Evolutionary conservation across 2,113 vertebrate species (phyloP), one percentile per base, ranked within the genome.

Genomic region (Caranx ignobilis): DNA sequence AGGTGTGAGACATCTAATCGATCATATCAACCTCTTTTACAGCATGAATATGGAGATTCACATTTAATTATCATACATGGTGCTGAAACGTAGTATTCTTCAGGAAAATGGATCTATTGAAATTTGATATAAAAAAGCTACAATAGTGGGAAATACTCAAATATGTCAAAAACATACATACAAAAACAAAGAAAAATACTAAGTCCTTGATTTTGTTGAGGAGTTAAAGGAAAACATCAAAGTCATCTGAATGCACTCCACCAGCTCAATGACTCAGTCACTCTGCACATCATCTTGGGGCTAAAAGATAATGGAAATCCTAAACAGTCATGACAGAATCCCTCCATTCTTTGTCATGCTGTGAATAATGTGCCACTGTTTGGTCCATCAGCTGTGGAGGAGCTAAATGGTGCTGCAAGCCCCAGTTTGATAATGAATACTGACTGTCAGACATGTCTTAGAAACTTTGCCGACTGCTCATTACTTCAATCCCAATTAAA

Each of bases 251-350:
- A 66, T 43, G 45, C 54, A 77, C 79, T 85, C 56, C 77, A 86
- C 74, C 84, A 75, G 81, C 68, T 89, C 84, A 71, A 6, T 82
- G 75, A 80, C 73, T 86, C 69, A 71, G 60, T 73, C 64, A 77
- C 57, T 69, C 61, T 45, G 65, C 39, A 71, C 74, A 75, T 81
- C 75, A 78, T 90, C 81, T 82, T 13, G 71, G 71, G 83, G 82
- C 66, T 76, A 70, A 78, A 84, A 81, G 74, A 91, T 88, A 87
- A 91, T 91, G 74, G 89, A 87, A 82, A 88, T 88, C 66, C 84
- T 89, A 88, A 91, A 81, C 78, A 85, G 60, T 79, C 77, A 57
- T 86, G 90, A 89, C 87, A 88, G 76, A 75, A 72, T 83, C 77
- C 77, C 41, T 86, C 76, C 48, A 84, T 71, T 88, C 73, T 77